Evolutionary conservation across 1,140 invertebrate genomes (phyloP), one percentile per base, ranked within the genome.

Genomic region (Magallana ariakensis): DNA sequence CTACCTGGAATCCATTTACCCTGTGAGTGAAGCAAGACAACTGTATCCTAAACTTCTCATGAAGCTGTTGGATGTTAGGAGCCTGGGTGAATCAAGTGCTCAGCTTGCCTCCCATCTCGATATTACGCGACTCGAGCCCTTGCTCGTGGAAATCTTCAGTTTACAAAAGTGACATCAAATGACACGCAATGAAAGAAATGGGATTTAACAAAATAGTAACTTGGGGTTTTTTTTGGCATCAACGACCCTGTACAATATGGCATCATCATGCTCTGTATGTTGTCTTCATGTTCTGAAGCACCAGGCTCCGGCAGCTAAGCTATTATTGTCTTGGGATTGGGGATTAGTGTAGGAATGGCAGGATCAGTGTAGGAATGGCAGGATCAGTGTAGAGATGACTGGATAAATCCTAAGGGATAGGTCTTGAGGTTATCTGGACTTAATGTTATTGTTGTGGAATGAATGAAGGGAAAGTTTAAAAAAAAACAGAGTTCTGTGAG

Each of bases 21-120:
- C 96, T 0, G 88, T 92, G 2, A 66, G 70, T 0, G 97, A 98
- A 92, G 97, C 98, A 0, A 97, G 97, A 91, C 96, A 97, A 10
- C 96, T 96, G 60, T 98, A 98, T 95, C 95, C 98, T 15, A 97
- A 97, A 91, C 95, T 99, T 57, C 97, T 98, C 83, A 96, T 97
- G 93, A 98, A 98, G 94, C 97, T 98, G 90, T 96, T 97, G 55
- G 97, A 98, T 93, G 93, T 94, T 11, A 86, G 92, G 62, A 90
- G 87, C 84, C 86, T 94, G 0, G 92, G 93, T 19, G 91, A 93
- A 81, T 90, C 90, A 19, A 93, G 92, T 81, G 90, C 92, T 33
- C 87, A 93, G 56, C 90, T 93, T 46, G 91, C 92, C 3, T 87
- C 92, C 22, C 83, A 89, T 83, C 85, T 93, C 56, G 93, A 93